These are phyloP conservation scores for Limnephilus lunatus DNA, from an alignment of 2,888 invertebrate genomes.

Conservation along the genomic window DNA sequence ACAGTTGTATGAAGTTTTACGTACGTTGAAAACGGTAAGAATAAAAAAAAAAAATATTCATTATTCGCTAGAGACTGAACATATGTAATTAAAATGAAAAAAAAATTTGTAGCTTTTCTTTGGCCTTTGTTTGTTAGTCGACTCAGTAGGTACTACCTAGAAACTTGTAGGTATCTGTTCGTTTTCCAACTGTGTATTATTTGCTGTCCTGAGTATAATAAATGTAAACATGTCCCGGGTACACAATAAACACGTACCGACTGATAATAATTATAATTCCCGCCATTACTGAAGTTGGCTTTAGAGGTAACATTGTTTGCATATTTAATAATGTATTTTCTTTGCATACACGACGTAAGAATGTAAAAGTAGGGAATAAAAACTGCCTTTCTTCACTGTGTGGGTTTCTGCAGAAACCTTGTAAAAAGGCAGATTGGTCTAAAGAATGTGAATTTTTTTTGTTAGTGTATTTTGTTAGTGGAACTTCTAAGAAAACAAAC, in stretches of 20 bases:
- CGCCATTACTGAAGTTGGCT: neutral
- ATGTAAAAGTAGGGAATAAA: neutral
- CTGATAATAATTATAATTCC: slow-evolving; percentile 3
- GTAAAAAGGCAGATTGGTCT: neutral
- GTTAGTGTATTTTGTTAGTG: neutral
- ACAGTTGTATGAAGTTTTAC: no score
- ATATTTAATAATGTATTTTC: neutral
- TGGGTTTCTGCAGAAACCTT: neutral
- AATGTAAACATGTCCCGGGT: neutral
- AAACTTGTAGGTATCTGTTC: neutral
- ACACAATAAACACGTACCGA: neutral
- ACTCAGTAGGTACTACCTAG: neutral
- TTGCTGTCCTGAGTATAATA: neutral
- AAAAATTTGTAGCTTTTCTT: neutral
- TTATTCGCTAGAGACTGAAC: neutral
- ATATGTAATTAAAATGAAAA: neutral
- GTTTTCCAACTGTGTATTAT: neutral
- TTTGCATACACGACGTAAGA: neutral
- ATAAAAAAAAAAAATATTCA: no score
- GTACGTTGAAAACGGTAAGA: no score
- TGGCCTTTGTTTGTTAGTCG: neutral
- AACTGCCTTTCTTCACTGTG: neutral
- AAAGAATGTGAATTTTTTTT: neutral
- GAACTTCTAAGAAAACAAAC: no score
- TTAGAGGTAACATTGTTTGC: neutral